phyloP scores from a whole-genome alignment of 2,888 invertebrate species.

The Euproctis similis region DNA sequence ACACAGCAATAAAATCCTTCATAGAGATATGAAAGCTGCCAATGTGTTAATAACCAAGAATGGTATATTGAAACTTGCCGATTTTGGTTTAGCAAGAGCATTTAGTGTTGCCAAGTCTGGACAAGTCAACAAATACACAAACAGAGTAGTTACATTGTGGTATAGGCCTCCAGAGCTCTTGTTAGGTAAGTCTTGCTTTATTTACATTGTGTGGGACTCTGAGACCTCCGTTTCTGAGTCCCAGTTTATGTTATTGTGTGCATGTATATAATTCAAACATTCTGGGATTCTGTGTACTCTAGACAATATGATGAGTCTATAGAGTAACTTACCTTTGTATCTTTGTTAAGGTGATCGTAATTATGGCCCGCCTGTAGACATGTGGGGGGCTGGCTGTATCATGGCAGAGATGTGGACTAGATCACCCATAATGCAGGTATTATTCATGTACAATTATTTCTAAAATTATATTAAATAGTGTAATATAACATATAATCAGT shows the following conservation, averaged over 20 bases:
- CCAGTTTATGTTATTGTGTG: background rate
- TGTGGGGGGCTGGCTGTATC: slow-evolving; percentile 98
- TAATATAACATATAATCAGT: too few species aligned
- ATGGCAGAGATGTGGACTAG: slow-evolving; percentile 99
- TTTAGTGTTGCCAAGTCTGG: slow-evolving; percentile 92
- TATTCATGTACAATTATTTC: too few species aligned
- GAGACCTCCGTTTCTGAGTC: background rate
- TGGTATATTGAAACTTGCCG: slow-evolving; percentile 95
- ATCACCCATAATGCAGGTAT: slow-evolving; percentile 90
- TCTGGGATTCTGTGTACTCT: too few species aligned
- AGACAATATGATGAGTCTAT: too few species aligned
- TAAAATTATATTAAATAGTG: too few species aligned
- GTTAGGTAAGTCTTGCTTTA: slow-evolving; percentile 57
- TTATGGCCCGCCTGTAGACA: slow-evolving; percentile 97
- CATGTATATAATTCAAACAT: too few species aligned
- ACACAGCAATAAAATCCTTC: slow-evolving; percentile 95
- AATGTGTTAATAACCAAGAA: slow-evolving; percentile 97
- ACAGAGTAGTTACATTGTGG: slow-evolving; percentile 98
- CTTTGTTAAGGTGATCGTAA: slow-evolving; percentile 85
- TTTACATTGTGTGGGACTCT: too few species aligned
- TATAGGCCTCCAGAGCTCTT: slow-evolving; percentile 82
- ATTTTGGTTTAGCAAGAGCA: slow-evolving; percentile 97
- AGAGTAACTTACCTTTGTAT: too few species aligned
- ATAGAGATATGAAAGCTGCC: slow-evolving; percentile 99
- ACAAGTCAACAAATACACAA: slow-evolving; percentile 90